Conservation (phyloP, 2,888 invertebrate species). For the Macroteleia sp. region DNA sequence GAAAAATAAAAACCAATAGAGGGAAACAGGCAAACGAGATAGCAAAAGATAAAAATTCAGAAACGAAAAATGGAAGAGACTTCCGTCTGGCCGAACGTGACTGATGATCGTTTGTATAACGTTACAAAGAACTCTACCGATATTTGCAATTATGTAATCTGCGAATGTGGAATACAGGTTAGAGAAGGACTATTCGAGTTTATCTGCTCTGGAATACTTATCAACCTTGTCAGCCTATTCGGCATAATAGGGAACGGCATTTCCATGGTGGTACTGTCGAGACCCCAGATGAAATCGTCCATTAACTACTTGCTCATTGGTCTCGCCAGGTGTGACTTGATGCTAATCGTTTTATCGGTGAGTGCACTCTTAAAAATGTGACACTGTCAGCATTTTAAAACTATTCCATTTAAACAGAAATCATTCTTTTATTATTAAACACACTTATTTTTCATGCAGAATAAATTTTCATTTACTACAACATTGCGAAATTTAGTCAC, state of each 20-base stretch:
- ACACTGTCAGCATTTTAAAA: no score
- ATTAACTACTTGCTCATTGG: conserved; percentile 97
- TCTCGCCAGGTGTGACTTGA: conserved; percentile 96
- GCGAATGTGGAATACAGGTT: conserved; percentile 70
- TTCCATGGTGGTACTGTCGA: conserved; percentile 94
- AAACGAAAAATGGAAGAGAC: conserved; percentile 69
- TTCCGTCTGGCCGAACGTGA: conserved; percentile 56
- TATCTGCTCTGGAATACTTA: conserved; percentile 91
- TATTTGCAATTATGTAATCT: conserved; percentile 32
- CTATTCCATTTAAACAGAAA: no score
- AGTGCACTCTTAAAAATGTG: no score
- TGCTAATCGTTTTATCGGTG: conserved; percentile 92
- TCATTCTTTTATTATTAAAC: no score
- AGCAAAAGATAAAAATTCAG: conserved; percentile 1
- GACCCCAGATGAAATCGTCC: conserved; percentile 97
- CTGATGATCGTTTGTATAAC: conserved; percentile 45
- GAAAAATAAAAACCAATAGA: not conserved
- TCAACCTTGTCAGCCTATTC: conserved; percentile 91
- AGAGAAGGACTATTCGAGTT: conserved; percentile 88
- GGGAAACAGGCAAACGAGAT: conserved; percentile 22
- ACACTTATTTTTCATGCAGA: no score
- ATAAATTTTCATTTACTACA: no score
- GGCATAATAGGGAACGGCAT: conserved; percentile 96
- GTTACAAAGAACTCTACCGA: conserved; percentile 53
- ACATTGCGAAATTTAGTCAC: no score